A percentile compares a stretch with the other conserved stretches of the same genome.
These are phyloP conservation scores for Noctuana brunneofusca DNA, from an alignment of 2,888 invertebrate genomes.

Conservation along the genomic window DNA sequence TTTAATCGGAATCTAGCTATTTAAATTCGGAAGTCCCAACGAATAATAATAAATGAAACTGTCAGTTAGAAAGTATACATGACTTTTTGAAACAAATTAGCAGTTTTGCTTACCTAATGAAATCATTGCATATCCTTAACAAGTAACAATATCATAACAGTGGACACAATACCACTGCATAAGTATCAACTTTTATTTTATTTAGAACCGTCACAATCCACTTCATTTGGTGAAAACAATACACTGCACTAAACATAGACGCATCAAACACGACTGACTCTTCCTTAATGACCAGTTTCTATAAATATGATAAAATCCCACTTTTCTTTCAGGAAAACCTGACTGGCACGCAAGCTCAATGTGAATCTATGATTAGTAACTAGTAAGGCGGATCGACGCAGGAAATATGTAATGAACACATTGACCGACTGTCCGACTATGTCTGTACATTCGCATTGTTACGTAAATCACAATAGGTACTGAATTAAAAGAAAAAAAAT, in stretches of 20 bases:
- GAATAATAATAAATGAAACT: background rate
- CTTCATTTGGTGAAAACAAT: background rate
- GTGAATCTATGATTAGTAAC: slow-evolving; percentile 58
- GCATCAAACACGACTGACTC: slow-evolving; percentile 40
- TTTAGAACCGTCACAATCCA: background rate
- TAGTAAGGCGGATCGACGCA: slow-evolving; percentile 45
- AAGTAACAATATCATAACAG: background rate
- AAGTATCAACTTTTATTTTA: background rate
- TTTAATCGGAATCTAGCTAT: too few species aligned
- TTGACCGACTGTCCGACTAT: slow-evolving; percentile 45
- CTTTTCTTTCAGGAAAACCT: slow-evolving; percentile 71
- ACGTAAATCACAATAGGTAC: slow-evolving; percentile 46
- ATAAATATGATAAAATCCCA: slow-evolving; percentile 72
- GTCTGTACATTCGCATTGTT: slow-evolving; percentile 39
- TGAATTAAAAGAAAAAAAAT: slow-evolving; percentile 32
- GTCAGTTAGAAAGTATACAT: background rate
- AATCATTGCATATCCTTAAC: background rate
- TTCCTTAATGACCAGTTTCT: slow-evolving; percentile 47
- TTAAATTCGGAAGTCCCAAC: too few species aligned
- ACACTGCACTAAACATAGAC: slow-evolving; percentile 22
- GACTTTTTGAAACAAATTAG: background rate
- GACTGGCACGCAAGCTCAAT: slow-evolving; percentile 55
- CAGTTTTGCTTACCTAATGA: background rate
- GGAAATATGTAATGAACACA: slow-evolving; percentile 49
- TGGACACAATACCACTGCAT: background rate